Evolutionary conservation across 2,888 invertebrate species (phyloP), one percentile per base, ranked within the genome.

Genomic region (Meganola albula): DNA sequence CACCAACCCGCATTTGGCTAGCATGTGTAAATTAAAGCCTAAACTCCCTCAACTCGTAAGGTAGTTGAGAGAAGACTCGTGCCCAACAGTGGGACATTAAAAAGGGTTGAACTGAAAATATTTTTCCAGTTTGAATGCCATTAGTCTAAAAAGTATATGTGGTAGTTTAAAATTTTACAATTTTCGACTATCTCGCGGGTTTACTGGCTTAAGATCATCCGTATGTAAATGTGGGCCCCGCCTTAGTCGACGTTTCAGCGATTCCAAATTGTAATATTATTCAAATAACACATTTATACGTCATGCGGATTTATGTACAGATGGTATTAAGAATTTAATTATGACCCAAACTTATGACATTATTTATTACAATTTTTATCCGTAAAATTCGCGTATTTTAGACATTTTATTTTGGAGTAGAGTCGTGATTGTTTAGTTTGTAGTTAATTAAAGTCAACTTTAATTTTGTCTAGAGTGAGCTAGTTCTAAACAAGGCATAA

Each of bases 211-310:
- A 1, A 35, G 24, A 11, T 22, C 33, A 44, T 52, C 52, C 51
- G 39, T 70, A 73, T 73, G 72, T 54, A 67, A 73, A 73, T 72
- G 31, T 46, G 39, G 39, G 42, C 49, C 48, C 54, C 49, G 53
- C 53, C 48, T 48, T 48, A 54, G 44, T 53, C 54, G 52, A 47
- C 58, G 58, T 53, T 58, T 44, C 57, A 53, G 48, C 63, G 64
- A 61, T 64, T 63, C 53, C 55, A 67, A 70, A 72, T 69, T 58
- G 68, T 61, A 63, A 64, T 70, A 70, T 73, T 73, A 72, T 74
- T 72, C 63, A 71, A 68, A 71, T 68, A 60, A 48, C 57, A 59
- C 63, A 58, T 67, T 67, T 66, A 62, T 62, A 63, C 53, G 59
- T 68, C 62, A 61, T 60, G 53, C 51, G 46, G 59, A 64, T 66